A percentile compares a stretch with the other conserved stretches of the same genome.
These are phyloP conservation scores for Gnathonemus longibarbis DNA, from an alignment of 2,113 vertebrate species.

Conservation along the genomic window DNA sequence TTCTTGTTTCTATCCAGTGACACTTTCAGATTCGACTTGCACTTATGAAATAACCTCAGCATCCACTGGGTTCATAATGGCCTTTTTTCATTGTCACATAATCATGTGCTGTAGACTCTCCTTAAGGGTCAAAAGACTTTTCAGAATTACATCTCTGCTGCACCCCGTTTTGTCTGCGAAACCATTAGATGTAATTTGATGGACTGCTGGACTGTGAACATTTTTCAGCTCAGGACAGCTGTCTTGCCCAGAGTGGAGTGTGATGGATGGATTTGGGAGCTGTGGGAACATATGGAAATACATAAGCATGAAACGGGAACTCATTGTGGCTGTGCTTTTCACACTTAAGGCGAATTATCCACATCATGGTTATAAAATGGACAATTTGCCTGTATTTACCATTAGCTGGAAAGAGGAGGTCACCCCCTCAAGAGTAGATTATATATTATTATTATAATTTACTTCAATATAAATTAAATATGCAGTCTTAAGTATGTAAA, in stretches of 20 bases:
- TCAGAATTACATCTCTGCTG: conserved; percentile 19
- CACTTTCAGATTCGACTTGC: not conserved
- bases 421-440: not conserved
- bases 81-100: not conserved
- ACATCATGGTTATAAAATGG: conserved; percentile 4
- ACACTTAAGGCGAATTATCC: conserved; percentile 20
- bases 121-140: conserved; percentile 18
- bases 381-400: conserved; percentile 9
- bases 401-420: not conserved
- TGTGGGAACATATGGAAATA: conserved; percentile 59
- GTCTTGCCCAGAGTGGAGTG: conserved; percentile 54
- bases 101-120: conserved; percentile 13
- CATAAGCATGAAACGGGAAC: conserved; percentile 21
- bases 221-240: conserved; percentile 53
- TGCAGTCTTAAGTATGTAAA: not conserved
- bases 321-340: not conserved
- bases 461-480: not conserved
- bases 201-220: conserved; percentile 66
- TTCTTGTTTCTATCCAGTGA: not conserved
- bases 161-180: conserved; percentile 47
- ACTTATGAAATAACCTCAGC: conserved; percentile 11
- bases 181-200: conserved; percentile 63
- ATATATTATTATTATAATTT: not conserved
- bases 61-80: not conserved
- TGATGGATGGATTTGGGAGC: conserved; percentile 57